A percentile compares a stretch with the other conserved stretches of the same genome.
Evolutionary conservation across 1,140 invertebrate species (phyloP).

Genomic region (Zophobas atratus): DNA sequence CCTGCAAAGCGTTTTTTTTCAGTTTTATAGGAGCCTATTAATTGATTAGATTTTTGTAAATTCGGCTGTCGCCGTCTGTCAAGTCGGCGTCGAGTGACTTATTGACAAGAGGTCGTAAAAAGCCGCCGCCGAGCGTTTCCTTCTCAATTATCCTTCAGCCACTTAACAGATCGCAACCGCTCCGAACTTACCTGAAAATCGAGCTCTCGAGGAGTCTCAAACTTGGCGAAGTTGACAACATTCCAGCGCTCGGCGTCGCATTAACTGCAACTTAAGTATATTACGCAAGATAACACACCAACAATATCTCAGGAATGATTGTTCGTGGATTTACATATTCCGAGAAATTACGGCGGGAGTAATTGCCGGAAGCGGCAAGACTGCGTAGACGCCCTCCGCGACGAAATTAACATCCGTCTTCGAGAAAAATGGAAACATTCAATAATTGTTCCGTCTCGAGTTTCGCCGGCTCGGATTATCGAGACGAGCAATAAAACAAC

Average conservation of each 20-base stretch:
- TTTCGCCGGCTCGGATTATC: conserved; percentile 1
- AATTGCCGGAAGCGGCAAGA: conserved; percentile 19
- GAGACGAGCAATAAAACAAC: conserved; percentile 15
- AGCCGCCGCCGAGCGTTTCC: not conserved
- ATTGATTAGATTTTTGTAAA: no score
- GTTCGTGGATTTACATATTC: conserved; percentile 36
- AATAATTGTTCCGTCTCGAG: conserved; percentile 25
- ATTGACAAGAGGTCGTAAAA: no score
- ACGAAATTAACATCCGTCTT: not conserved
- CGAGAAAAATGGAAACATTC: not conserved
- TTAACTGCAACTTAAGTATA: conserved; percentile 43
- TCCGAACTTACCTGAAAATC: conserved; percentile 27
- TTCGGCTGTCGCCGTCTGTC: no score
- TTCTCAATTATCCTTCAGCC: conserved; percentile 9
- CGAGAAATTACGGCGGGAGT: not conserved
- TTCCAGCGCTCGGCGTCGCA: conserved; percentile 26
- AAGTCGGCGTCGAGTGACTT: no score
- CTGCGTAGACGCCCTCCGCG: not conserved
- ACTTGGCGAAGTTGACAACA: conserved; percentile 31
- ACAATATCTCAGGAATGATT: conserved; percentile 39
- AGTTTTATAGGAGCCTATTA: no score
- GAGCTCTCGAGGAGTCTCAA: conserved; percentile 22
- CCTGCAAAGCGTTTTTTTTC: no score
- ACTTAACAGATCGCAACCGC: conserved; percentile 29
- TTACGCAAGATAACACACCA: conserved; percentile 42